Conservation (phyloP, 2,113 vertebrate species). For the Alosa alosa region DNA sequence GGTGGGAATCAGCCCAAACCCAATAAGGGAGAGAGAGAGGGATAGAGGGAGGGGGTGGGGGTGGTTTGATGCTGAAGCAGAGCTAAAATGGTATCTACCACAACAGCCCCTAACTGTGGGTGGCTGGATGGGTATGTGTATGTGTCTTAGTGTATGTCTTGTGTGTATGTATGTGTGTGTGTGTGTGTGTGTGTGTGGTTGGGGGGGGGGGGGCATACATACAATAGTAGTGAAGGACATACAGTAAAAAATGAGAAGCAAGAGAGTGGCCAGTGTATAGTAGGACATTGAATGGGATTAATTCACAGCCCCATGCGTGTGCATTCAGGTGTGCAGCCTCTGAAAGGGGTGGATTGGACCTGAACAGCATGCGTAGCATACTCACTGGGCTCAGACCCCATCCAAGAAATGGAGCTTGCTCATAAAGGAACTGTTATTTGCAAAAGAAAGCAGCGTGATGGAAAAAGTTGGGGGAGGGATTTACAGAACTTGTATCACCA, state of each 20-base stretch:
- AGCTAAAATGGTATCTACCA: not conserved
- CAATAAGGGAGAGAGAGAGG: not conserved
- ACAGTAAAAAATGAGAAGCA: not conserved
- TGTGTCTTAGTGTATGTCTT: not conserved
- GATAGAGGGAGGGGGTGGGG: no score
- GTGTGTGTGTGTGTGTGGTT: not conserved
- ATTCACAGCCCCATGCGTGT: conserved; percentile 46
- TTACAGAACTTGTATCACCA: not conserved
- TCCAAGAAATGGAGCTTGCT: not conserved
- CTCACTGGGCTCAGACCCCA: not conserved
- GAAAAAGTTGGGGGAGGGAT: no score
- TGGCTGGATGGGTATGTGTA: not conserved
- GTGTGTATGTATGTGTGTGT: not conserved
- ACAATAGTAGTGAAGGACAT: not conserved
- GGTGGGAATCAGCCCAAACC: not conserved
- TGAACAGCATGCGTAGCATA: not conserved
- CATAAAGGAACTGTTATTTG: not conserved
- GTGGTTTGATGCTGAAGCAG: no score
- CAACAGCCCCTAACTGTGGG: not conserved
- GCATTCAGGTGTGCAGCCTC: conserved; percentile 44
- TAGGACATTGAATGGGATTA: conserved; percentile 47
- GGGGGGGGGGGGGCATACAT: no score
- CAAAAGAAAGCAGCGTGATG: not conserved
- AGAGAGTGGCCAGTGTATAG: not conserved
- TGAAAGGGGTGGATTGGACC: conserved; percentile 20